These are phyloP conservation scores for Fregetta grallaria DNA, from an alignment of 2,113 vertebrate species.

Conservation along the genomic window DNA sequence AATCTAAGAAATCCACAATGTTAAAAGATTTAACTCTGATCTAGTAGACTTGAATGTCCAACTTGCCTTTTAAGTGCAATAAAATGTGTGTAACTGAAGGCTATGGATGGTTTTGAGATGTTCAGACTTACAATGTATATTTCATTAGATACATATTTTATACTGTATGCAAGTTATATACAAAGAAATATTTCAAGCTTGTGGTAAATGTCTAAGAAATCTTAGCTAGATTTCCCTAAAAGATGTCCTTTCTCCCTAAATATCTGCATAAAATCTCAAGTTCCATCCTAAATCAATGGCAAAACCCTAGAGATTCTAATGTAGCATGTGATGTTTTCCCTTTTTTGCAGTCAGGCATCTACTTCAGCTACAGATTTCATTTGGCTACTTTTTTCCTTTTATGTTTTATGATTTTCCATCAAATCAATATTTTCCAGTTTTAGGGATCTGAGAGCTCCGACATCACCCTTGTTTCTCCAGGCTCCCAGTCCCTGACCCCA, in stretches of 20 bases:
- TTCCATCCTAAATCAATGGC: background rate
- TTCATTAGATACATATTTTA: background rate
- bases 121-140: background rate
- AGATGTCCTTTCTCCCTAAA: background rate
- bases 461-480: background rate
- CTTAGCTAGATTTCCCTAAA: background rate
- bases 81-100: background rate
- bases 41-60: background rate
- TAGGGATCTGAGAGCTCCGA: background rate
- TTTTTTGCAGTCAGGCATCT: background rate
- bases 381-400: background rate
- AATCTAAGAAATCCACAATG: background rate
- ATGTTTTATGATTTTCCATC: background rate
- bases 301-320: background rate
- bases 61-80: background rate
- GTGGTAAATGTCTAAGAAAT: background rate
- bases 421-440: background rate
- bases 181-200: background rate
- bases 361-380: background rate
- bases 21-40: background rate
- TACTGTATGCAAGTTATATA: background rate
- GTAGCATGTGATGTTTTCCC: background rate
- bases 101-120: background rate
- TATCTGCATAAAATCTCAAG: background rate
- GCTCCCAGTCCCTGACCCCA: background rate